These are phyloP conservation scores for Latrodectus elegans DNA, from an alignment of 2,888 invertebrate species.

Conservation along the genomic window DNA sequence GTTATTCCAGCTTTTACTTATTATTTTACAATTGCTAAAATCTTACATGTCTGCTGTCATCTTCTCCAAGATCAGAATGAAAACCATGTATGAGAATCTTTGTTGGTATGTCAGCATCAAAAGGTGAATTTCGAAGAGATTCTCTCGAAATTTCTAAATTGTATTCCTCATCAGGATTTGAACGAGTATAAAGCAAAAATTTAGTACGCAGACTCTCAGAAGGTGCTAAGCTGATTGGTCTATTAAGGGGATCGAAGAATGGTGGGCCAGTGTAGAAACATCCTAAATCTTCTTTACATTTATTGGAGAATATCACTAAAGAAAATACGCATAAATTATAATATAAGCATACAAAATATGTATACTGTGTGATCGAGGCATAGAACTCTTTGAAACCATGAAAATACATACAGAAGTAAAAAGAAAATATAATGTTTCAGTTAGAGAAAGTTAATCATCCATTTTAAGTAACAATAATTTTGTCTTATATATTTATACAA, in stretches of 20 bases:
- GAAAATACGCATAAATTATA: too few species aligned
- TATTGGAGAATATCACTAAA: constrained; percentile 42
- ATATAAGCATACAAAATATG: too few species aligned
- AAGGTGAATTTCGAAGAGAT: constrained; percentile 8
- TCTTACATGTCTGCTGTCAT: constrained; percentile 21
- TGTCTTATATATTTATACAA: too few species aligned
- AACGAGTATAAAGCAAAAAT: constrained; percentile 38
- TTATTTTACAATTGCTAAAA: not conserved
- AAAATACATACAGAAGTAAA: too few species aligned
- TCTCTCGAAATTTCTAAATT: constrained; percentile 7
- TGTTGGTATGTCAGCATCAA: constrained; percentile 1
- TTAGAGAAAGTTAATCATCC: too few species aligned
- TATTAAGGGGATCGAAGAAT: constrained; percentile 46
- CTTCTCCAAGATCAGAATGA: not conserved
- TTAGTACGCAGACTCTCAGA: not conserved
- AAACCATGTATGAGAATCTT: constrained; percentile 62
- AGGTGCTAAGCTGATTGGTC: constrained; percentile 43
- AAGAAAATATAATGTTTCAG: too few species aligned
- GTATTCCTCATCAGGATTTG: not conserved
- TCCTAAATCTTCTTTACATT: constrained; percentile 45
- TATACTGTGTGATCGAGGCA: too few species aligned
- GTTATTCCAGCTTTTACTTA: too few species aligned
- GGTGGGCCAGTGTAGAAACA: constrained; percentile 63
- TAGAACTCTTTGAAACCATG: too few species aligned
- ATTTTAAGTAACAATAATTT: too few species aligned